Conservation (phyloP, 2,797 vertebrate species). For the Trichosurus vulpecula region DNA sequence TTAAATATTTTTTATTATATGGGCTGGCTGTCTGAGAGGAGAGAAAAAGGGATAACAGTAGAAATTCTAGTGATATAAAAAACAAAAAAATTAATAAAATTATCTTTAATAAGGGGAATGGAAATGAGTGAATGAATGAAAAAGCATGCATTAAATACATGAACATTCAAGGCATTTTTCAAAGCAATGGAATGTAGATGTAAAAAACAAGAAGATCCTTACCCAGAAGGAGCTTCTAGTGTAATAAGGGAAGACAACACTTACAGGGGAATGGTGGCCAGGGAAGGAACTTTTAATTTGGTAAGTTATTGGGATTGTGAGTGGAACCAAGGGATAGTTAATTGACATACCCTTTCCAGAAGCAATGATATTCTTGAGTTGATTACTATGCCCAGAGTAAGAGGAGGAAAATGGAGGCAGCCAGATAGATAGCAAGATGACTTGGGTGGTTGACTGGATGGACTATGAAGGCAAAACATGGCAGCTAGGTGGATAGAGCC, state of each 20-base stretch:
- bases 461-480: too few relatives aligned
- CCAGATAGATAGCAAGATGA: too few relatives aligned
- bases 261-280: background rate
- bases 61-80: background rate
- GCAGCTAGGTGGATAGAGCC: too few relatives aligned
- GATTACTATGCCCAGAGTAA: too few relatives aligned
- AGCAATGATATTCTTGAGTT: too few relatives aligned
- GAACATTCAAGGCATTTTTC: background rate
- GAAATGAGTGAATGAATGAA: background rate
- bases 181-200: background rate
- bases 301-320: background rate
- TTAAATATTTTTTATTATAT: background rate
- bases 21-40: background rate
- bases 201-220: background rate
- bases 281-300: background rate
- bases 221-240: background rate
- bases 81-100: background rate
- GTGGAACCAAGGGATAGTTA: too few relatives aligned
- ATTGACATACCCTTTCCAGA: too few relatives aligned
- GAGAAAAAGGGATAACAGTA: background rate
- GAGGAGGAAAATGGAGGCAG: too few relatives aligned
- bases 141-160: background rate
- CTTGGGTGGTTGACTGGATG: too few relatives aligned
- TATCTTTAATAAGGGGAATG: background rate
- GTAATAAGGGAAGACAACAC: background rate